These are phyloP conservation scores for Salmo trutta DNA, from an alignment of 2,797 vertebrate genomes.

Conservation along the genomic window DNA sequence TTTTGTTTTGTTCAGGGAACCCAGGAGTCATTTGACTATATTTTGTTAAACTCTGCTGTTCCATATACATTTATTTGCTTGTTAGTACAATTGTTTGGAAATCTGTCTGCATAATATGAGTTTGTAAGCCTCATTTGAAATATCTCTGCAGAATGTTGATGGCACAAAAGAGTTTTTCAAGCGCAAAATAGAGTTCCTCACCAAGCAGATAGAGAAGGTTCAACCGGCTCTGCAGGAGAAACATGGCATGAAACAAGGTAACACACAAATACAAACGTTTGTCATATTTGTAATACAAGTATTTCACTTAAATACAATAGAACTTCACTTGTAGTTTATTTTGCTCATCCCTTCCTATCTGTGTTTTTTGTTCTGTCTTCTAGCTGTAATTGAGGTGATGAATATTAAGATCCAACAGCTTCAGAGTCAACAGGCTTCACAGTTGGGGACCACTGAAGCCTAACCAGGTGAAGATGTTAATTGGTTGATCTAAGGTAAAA, in stretches of 20 bases:
- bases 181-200: constrained; percentile 92
- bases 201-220: constrained; percentile 96
- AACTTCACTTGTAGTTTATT: background rate
- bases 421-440: constrained; percentile 80
- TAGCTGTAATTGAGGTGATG: constrained; percentile 91
- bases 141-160: constrained; percentile 74
- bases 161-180: constrained; percentile 90
- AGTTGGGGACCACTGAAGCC: constrained; percentile 79
- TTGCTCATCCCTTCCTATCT: background rate
- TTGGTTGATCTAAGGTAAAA: background rate
- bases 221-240: constrained; percentile 94
- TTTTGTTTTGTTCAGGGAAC: too few species aligned
- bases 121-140: constrained; percentile 16
- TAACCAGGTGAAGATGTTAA: constrained; percentile 51
- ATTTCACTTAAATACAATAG: background rate
- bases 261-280: constrained; percentile 1
- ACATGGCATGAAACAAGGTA: constrained; percentile 92
- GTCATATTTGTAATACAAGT: background rate
- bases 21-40: too few species aligned
- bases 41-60: too few species aligned
- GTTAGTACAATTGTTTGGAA: background rate
- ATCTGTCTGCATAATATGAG: background rate
- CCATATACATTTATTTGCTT: background rate
- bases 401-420: constrained; percentile 91
- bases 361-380: constrained; percentile 38